Percentiles rank a stretch among this genome's conserved stretches.
phyloP scores from a whole-genome alignment of 2,113 vertebrate species.

The Taxidea taxus region DNA sequence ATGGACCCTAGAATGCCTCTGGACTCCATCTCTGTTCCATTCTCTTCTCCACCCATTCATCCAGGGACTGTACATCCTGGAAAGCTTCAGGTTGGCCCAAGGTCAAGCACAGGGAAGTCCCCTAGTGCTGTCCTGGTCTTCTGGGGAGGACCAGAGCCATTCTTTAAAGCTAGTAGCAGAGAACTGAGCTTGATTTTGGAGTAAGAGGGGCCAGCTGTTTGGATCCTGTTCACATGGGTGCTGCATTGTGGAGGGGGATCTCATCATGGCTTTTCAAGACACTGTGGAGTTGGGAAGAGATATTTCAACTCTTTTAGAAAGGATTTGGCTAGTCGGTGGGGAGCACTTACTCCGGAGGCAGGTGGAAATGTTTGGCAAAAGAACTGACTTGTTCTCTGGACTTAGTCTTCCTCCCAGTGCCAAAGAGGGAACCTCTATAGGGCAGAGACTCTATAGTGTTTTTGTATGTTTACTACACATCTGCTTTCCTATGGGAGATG shows the following conservation, averaged over 20 bases:
- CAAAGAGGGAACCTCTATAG: not conserved
- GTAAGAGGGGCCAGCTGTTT: not conserved
- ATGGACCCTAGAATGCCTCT: not conserved
- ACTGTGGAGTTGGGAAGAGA: not conserved
- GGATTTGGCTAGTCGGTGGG: not conserved
- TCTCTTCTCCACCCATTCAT: not conserved
- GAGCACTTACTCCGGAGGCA: not conserved
- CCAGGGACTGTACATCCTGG: not conserved
- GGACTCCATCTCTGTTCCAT: not conserved
- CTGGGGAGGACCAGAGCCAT: not conserved
- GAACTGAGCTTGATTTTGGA: not conserved
- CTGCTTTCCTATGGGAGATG: not conserved
- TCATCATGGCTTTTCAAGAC: not conserved
- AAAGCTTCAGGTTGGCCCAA: not conserved
- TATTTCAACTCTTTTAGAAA: not conserved
- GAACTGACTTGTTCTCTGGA: not conserved
- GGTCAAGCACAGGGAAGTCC: not conserved
- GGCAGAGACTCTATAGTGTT: not conserved
- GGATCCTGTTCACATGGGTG: not conserved
- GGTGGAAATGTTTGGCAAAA: not conserved
- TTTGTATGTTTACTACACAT: not conserved
- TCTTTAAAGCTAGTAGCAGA: not conserved
- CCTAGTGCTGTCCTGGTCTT: not conserved
- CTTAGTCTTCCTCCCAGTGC: not conserved
- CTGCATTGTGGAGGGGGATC: not conserved